Base-by-base conservation (phyloP, 2,113 vertebrate genomes). In the Oncorhynchus mykiss region DNA sequence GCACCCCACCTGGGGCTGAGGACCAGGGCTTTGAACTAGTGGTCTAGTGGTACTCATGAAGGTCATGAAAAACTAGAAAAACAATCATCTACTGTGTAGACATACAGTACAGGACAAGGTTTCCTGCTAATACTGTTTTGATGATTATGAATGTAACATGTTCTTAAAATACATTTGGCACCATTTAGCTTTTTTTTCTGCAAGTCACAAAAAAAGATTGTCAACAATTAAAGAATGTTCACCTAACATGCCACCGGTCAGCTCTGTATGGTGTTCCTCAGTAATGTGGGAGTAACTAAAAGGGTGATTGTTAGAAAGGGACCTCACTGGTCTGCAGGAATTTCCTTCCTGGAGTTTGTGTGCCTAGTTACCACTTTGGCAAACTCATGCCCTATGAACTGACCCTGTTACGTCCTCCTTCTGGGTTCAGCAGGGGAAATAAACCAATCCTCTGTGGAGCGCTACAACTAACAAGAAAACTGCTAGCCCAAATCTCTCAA, bases 381-480 rank as follows among this genome's bases (percentile, higher is more conserved):
- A 86, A 88, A 81, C 89, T 77, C 0, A n/a, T 78, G 86, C 84
- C 85, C 81, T 48, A 64, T 92, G 89, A 91, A 90, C 91, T 89
- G 89, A 90, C 85, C 86, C 80, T 69, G 86, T 45, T 45, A 45
- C 9, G 1, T 86, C 85, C 86, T 86, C 88, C 80, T 60, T 79
- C 68, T 29, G 83, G 84, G 85, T 71, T 87, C 82, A 83, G 85
- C 87, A 89, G 88, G 82, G 71, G 85, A 91, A 91, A 90, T 86
- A 90, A 88, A 60, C 75, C 77, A 84, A 87, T 80, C 84, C 88
- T 91, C 88, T 54, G 48, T 92, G 95, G 93, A 96, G 93, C 93
- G 93, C 86, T 92, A 91, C 78, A 80, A 92, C 95, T 95, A 95
- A 96, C 96, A 96, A 96, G 94, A 95, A 93, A 92, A 88, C 91